Base-by-base conservation (phyloP, 1,140 invertebrate species). In the Apis dorsata region DNA sequence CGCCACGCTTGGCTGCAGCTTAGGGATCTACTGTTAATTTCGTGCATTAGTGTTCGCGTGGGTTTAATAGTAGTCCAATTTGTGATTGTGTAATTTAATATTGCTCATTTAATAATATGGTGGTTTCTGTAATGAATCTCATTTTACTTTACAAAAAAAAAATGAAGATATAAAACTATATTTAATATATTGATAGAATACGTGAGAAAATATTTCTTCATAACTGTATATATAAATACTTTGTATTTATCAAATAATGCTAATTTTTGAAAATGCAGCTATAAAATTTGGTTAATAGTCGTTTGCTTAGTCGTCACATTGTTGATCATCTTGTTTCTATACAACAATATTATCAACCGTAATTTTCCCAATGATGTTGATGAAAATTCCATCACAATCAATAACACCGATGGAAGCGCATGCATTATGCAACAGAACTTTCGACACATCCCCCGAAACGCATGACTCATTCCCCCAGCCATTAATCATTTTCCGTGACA, bases 401-500 rank as follows among this genome's bases (percentile, higher is more conserved):
- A 69, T 69, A 59, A 34, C 19, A 59, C 15, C 60, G 28, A 60
- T n/a, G 49, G 3, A 28, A 60, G 15, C n/a, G 8, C 10, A 24
- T 72, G 69, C 55, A 70, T 79, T 79, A 79, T 71, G 68, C 55
- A 79, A 79, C n/a, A 21, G n/a, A 60, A 34, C 44, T 68, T 59
- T 76, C 80, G 55, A 69, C 59, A 21, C 11, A 63, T 60, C 17
- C n/a, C 34, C 17, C n/a, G n/a, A 53, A 76, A 81, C 21, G 68
- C 53, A 57, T 21, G 80, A 53, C 24, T 68, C 55, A 51, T 59
- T 81, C 53, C 10, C n/a, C 13, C 28, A 15, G 17, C 12, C 73
- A 75, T 86, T 83, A 81, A 83, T 72, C 80, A 76, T 83, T 86
- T 86, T 75, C 74, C 75, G 57, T 68, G 77, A 78, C 53, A 53